Evolutionary conservation across 2,113 vertebrate species (phyloP), one percentile per base, ranked within the genome.

Genomic region (Epinephelus fuscoguttatus): DNA sequence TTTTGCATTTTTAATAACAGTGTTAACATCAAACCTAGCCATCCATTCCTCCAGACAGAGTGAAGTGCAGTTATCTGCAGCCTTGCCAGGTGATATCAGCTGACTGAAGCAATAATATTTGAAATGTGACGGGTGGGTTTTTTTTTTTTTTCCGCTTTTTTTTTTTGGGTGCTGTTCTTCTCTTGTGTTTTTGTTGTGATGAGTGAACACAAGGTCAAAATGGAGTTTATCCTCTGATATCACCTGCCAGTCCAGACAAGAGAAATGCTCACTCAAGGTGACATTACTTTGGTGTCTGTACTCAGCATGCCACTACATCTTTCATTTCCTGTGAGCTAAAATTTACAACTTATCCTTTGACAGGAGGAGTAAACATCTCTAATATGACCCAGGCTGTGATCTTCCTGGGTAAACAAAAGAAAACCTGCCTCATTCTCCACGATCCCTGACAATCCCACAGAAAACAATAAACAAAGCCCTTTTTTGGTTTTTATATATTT

Each of bases 151-250:
- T 37, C 30, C 0, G 4, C 6, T 23, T 55, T 37, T 59, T 42
- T 17, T 77, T 63, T 74, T 80, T 37, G 2, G 2, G 17, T 23
- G 27, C 74, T 75, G 68, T 81, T 82, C 76, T 61, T 71, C 75
- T 84, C 62, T 72, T 80, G 60, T 90, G 79, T 90, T 91, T 91
- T 91, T 90, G 88, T 93, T 92, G 81, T 91, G 93, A 94, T 84
- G 92, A 92, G 89, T 91, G 90, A 92, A 77, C 68, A 53, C 86
- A 89, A 93, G 94, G 93, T 95, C 91, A 94, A 87, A 91, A 85
- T 76, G 84, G 85, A 94, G 92, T 95, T 94, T 94, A 93, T 93
- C 92, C 93, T 92, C 89, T 90, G 89, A 92, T 94, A 94, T 92
- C 92, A 92, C 90, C 92, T 92, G 94, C 89, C 91, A 94, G 87